Evolutionary conservation across 1,140 invertebrate species (phyloP).

Genomic region (Lithobius niger): DNA sequence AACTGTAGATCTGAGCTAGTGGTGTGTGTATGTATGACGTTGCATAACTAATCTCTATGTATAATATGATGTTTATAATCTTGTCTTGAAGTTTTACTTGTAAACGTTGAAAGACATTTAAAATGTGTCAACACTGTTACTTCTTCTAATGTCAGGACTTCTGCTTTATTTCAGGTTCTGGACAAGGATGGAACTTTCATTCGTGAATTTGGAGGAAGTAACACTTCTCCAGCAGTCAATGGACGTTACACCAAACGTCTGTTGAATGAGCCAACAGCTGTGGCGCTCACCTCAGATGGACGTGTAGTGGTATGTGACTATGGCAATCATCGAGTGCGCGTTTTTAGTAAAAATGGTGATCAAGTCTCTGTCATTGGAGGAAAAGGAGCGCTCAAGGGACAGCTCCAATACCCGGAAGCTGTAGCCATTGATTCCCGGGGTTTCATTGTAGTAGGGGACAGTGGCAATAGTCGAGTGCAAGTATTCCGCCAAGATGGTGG

Average conservation of each 20-base stretch:
- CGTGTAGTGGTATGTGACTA: conserved; percentile 41
- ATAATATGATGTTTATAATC: no score
- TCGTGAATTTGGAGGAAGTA: conserved; percentile 34
- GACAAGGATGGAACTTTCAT: conserved; percentile 34
- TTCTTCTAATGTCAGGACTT: no score
- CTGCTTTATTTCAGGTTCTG: background rate
- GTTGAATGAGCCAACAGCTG: conserved; percentile 51
- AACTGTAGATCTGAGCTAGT: no score
- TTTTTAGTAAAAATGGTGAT: conserved; percentile 26
- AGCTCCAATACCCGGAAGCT: conserved; percentile 50
- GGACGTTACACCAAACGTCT: conserved; percentile 27
- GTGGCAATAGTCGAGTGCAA: conserved; percentile 59
- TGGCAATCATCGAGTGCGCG: conserved; percentile 50
- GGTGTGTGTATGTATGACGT: no score
- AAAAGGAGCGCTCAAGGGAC: conserved; percentile 43
- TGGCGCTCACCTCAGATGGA: conserved; percentile 40
- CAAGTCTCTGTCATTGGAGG: conserved; percentile 39
- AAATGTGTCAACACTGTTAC: no score
- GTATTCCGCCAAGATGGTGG: conserved; percentile 50
- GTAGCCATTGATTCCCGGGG: conserved; percentile 52
- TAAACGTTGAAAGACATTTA: no score
- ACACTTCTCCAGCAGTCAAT: background rate
- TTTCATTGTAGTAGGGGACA: conserved; percentile 59
- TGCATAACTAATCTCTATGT: no score
- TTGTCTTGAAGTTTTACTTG: no score